phyloP scores from a whole-genome alignment of 2,888 invertebrate genomes.

The Caenorhabditis panamensis region DNA sequence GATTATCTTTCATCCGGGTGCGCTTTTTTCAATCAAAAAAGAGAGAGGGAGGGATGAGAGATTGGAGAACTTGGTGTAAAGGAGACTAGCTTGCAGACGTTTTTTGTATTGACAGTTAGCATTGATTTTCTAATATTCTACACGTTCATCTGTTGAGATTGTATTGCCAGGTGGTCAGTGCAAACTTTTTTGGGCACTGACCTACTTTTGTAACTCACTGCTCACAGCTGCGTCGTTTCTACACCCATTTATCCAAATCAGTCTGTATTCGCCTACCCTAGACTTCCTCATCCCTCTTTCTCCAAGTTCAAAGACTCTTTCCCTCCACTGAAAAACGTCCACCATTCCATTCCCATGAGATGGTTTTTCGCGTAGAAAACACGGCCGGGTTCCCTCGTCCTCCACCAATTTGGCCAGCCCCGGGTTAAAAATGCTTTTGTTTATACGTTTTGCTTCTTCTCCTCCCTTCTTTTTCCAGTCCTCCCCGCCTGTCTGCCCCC shows the following conservation, averaged over 20 bases:
- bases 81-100: too few species aligned
- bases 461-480: not conserved
- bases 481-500: constrained; percentile 1
- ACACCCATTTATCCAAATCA: too few species aligned
- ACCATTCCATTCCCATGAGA: constrained; percentile 19
- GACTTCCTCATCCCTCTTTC: not conserved
- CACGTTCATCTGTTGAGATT: too few species aligned
- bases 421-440: constrained; percentile 46
- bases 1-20: not conserved
- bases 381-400: not conserved
- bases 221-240: too few species aligned
- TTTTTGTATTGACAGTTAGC: too few species aligned
- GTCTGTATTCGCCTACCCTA: too few species aligned
- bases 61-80: too few species aligned
- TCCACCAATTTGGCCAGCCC: constrained; percentile 24
- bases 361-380: constrained; percentile 3
- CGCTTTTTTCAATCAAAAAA: not conserved
- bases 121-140: too few species aligned
- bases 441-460: constrained; percentile 23
- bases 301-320: constrained; percentile 7
- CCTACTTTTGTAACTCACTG: too few species aligned
- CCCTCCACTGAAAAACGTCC: not conserved
- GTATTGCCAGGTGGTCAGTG: too few species aligned
- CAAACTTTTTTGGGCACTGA: too few species aligned
- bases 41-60: too few species aligned